Conservation (phyloP, 1,140 invertebrate species). For the Popillia japonica region DNA sequence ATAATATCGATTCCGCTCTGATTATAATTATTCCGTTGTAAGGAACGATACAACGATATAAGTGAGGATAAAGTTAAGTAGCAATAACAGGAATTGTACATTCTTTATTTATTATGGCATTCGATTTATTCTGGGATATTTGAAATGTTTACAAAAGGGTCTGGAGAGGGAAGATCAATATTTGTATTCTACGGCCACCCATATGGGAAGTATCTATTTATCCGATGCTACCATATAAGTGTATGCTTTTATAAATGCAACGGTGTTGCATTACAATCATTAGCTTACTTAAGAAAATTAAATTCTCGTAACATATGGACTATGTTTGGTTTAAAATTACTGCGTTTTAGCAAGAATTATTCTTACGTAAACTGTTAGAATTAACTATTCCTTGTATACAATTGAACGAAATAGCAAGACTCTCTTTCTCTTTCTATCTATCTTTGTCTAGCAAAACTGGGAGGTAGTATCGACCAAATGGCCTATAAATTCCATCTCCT, state of each 20-base stretch:
- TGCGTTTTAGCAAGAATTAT: too few relatives aligned
- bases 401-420: too few relatives aligned
- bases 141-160: background rate
- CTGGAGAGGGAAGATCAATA: background rate
- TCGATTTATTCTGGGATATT: background rate
- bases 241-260: background rate
- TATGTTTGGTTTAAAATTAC: too few relatives aligned
- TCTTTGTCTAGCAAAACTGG: too few relatives aligned
- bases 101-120: background rate
- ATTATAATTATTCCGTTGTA: background rate
- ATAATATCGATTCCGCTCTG: background rate
- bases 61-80: background rate
- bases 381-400: too few relatives aligned
- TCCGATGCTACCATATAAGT: too few relatives aligned
- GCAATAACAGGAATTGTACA: background rate
- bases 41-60: background rate
- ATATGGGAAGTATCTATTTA: background rate
- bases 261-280: background rate
- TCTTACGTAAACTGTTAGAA: too few relatives aligned
- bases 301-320: background rate
- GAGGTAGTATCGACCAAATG: too few relatives aligned
- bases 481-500: too few relatives aligned
- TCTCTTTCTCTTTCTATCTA: too few relatives aligned
- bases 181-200: background rate
- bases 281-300: constrained; percentile 1